These are phyloP conservation scores for Oryctolagus cuniculus DNA, from an alignment of 2,113 vertebrate species.

Conservation along the genomic window DNA sequence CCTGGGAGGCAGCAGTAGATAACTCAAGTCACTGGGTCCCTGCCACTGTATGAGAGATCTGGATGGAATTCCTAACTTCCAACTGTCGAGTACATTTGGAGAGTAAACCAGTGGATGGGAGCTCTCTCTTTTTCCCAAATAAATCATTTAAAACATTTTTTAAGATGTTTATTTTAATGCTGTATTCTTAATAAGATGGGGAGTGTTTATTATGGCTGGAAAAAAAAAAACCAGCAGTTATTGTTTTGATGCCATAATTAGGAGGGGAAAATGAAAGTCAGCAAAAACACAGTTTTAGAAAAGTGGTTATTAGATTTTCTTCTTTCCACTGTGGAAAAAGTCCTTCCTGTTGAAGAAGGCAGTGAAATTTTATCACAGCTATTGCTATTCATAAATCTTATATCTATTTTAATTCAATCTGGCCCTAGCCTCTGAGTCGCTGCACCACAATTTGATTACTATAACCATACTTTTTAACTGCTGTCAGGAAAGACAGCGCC, in stretches of 20 bases:
- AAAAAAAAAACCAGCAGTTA: conserved; percentile 55
- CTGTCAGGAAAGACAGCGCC: conserved; percentile 90
- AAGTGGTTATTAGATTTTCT: conserved; percentile 84
- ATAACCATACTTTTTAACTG: conserved; percentile 91
- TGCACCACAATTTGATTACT: conserved; percentile 91
- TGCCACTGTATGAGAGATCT: too few species aligned
- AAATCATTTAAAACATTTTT: too few species aligned
- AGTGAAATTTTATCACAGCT: conserved; percentile 90
- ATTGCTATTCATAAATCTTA: conserved; percentile 92
- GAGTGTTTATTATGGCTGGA: neutral
- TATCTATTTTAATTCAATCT: conserved; percentile 92
- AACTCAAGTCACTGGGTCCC: too few species aligned
- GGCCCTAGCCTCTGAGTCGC: conserved; percentile 89
- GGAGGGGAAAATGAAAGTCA: conserved; percentile 80
- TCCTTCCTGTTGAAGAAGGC: conserved; percentile 87
- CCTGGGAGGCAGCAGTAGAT: too few species aligned
- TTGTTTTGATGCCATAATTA: conserved; percentile 81
- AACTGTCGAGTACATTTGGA: too few species aligned
- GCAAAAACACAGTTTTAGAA: conserved; percentile 80
- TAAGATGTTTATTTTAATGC: conserved; percentile 37
- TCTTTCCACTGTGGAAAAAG: conserved; percentile 83
- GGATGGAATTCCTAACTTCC: too few species aligned
- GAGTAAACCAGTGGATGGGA: too few species aligned
- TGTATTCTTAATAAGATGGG: conserved; percentile 17
- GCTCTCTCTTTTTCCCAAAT: too few species aligned